These are phyloP conservation scores for Mizuhopecten yessoensis DNA, from an alignment of 1,140 invertebrate genomes.

Conservation along the genomic window DNA sequence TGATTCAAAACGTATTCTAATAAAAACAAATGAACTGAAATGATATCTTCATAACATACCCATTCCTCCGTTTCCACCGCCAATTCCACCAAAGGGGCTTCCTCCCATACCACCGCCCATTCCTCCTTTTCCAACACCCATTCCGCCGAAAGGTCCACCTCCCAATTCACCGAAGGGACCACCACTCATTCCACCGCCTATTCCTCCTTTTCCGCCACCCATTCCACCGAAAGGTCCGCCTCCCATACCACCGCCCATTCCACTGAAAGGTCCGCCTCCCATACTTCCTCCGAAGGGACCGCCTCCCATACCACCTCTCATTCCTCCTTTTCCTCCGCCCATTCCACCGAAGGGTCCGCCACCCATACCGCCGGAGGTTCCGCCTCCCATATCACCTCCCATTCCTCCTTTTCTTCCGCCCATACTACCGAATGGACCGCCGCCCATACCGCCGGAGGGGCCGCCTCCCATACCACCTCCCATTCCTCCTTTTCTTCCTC, in stretches of 20 bases:
- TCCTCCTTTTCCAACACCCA: not conserved
- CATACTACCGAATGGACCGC: not conserved
- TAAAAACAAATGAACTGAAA: too few relatives aligned
- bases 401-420: not conserved
- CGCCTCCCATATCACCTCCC: not conserved
- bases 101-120: not conserved
- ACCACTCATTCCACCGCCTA: conserved; percentile 15
- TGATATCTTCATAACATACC: too few relatives aligned
- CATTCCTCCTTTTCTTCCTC: not conserved
- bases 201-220: not conserved
- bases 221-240: not conserved
- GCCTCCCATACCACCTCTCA: not conserved
- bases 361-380: not conserved
- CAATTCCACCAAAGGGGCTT: not conserved
- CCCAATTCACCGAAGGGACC: not conserved
- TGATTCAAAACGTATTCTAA: too few relatives aligned
- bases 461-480: not conserved
- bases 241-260: conserved; percentile 6
- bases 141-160: not conserved
- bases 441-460: not conserved
- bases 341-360: not conserved
- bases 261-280: not conserved
- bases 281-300: not conserved
- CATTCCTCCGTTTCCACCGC: not conserved
- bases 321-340: conserved; percentile 5